Percentiles rank a stretch among this genome's conserved stretches.
Conservation (phyloP, 2,113 vertebrate species). For the Scatophagus argus region DNA sequence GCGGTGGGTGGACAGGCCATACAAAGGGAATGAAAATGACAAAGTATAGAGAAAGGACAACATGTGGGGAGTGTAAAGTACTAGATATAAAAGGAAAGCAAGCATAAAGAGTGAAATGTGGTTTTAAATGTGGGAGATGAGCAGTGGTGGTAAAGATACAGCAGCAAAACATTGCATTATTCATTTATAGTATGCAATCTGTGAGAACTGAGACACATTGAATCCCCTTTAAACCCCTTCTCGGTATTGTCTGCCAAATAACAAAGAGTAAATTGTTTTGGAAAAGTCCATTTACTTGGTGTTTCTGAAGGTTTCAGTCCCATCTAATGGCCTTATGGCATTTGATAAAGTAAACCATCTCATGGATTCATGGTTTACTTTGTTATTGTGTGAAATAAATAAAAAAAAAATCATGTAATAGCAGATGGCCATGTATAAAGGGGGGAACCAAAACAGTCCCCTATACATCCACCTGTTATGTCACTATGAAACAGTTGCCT, state of each 20-base stretch:
- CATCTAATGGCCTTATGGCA: background rate
- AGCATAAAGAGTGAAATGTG: background rate
- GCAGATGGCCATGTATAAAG: background rate
- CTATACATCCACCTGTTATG: no score
- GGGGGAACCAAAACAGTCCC: background rate
- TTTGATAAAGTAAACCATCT: no score
- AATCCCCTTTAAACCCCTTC: background rate
- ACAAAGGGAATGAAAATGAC: slow-evolving; percentile 44
- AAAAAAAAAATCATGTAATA: no score
- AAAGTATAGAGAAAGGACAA: slow-evolving; percentile 29
- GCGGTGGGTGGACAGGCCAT: slow-evolving; percentile 45
- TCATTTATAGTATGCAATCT: background rate
- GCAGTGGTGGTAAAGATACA: background rate
- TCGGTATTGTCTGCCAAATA: background rate
- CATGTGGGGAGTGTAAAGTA: slow-evolving; percentile 6
- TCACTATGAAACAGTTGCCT: no score
- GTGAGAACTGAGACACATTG: background rate
- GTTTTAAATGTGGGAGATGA: slow-evolving; percentile 8
- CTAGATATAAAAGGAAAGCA: background rate
- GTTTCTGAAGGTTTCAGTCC: background rate
- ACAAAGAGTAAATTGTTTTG: background rate
- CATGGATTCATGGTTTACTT: background rate
- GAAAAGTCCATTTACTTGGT: background rate
- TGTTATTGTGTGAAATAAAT: background rate
- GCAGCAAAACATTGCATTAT: background rate